Evolutionary conservation across 35 echinoderm and acorn worm species (phyloP).

Genomic region (Apostichopus parvimensis): DNA sequence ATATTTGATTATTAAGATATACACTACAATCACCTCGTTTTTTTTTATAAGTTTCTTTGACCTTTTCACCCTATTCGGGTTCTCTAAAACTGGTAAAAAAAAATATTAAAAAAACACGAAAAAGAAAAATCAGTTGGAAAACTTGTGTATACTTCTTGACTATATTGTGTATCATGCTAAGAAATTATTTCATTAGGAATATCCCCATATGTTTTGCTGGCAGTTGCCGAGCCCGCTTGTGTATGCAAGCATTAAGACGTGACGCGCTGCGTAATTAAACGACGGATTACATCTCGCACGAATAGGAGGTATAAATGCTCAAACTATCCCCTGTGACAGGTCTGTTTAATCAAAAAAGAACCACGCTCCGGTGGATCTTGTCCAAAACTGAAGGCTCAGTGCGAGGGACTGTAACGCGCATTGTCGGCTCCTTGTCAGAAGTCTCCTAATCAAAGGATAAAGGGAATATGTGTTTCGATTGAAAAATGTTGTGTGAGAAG

Average conservation of each 20-base stretch:
- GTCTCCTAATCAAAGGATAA: neutral
- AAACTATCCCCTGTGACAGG: conserved; percentile 48
- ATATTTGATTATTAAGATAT: too few relatives aligned
- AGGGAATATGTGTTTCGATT: conserved; percentile 8
- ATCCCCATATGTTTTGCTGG: conserved; percentile 38
- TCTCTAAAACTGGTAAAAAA: too few relatives aligned
- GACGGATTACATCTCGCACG: conserved; percentile 33
- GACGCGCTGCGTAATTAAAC: conserved; percentile 34
- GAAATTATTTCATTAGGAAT: conserved; percentile 29
- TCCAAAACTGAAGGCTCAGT: conserved; percentile 33
- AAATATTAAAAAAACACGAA: too few relatives aligned
- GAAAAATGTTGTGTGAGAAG: neutral
- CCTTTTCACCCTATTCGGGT: too few relatives aligned
- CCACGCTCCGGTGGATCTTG: conserved; percentile 27
- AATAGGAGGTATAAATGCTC: conserved; percentile 31
- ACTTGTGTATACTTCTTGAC: neutral
- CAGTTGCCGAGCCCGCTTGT: neutral
- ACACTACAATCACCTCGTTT: too few relatives aligned
- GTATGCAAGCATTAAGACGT: conserved; percentile 49
- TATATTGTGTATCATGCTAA: neutral
- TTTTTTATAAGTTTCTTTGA: too few relatives aligned
- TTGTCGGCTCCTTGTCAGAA: conserved; percentile 10
- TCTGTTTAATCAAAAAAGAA: conserved; percentile 43
- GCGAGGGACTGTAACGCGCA: conserved; percentile 22
- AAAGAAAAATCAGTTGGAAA: neutral